Percentiles rank a stretch among this genome's conserved stretches.
phyloP scores from a whole-genome alignment of 64 coral and sea anemone species.

The Anthopleura sola region DNA sequence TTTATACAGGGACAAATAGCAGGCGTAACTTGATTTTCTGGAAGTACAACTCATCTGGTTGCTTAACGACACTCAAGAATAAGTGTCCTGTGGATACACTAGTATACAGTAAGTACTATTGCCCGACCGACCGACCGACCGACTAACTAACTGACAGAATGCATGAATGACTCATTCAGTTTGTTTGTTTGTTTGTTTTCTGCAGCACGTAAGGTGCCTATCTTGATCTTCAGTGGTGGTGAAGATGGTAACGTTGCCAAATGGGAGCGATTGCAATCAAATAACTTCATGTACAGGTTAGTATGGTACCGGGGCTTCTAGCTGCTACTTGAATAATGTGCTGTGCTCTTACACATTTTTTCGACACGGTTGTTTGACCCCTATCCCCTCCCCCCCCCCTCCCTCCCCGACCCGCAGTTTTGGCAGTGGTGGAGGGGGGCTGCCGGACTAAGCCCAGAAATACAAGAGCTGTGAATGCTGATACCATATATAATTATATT shows the following conservation, averaged over 20 bases:
- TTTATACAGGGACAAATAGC: conserved; percentile 93
- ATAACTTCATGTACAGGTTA: conserved; percentile 99
- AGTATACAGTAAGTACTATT: conserved; percentile 81
- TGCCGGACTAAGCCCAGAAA: too few relatives aligned
- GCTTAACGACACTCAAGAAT: conserved; percentile 87
- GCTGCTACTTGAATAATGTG: too few relatives aligned
- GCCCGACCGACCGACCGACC: too few relatives aligned
- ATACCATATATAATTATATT: too few relatives aligned
- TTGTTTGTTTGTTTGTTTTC: not conserved
- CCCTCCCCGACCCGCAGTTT: too few relatives aligned
- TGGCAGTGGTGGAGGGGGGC: too few relatives aligned
- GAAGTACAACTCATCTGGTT: conserved; percentile 97
- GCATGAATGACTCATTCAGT: not conserved
- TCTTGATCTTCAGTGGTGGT: conserved; percentile 95
- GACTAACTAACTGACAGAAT: too few relatives aligned
- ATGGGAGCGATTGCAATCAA: conserved; percentile 95
- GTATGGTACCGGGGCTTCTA: not conserved
- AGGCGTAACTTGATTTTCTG: conserved; percentile 80
- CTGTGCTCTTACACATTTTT: too few relatives aligned
- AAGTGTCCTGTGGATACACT: conserved; percentile 86
- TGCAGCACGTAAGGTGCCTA: conserved; percentile 82
- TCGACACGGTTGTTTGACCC: too few relatives aligned
- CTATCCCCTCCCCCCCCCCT: too few relatives aligned
- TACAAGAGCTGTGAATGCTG: too few relatives aligned
- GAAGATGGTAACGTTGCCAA: conserved; percentile 92